These are phyloP conservation scores for Mormyrus lacerda DNA, from an alignment of 2,113 vertebrate genomes.

Conservation along the genomic window DNA sequence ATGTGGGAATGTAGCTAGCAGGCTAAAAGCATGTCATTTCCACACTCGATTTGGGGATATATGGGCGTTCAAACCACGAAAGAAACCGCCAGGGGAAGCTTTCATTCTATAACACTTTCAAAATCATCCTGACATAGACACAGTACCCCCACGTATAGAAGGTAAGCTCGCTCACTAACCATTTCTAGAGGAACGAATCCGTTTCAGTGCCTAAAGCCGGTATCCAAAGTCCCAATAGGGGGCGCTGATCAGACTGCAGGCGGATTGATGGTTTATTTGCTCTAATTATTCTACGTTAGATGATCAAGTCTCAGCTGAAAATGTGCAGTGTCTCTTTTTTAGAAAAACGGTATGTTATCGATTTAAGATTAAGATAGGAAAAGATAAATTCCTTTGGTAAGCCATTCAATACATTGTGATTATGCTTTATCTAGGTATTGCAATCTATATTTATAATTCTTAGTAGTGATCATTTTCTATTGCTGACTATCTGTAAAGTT, in stretches of 20 bases:
- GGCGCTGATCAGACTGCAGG: not conserved
- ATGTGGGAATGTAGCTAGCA: not conserved
- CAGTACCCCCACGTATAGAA: not conserved
- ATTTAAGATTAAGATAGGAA: not conserved
- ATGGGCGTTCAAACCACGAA: not conserved
- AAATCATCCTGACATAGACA: too few relatives aligned
- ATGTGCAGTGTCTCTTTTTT: not conserved
- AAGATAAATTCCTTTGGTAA: not conserved
- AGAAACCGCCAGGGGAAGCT: not conserved
- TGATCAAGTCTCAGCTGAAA: not conserved
- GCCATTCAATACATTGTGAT: not conserved
- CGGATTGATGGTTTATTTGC: not conserved
- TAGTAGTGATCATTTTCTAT: not conserved
- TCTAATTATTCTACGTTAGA: not conserved
- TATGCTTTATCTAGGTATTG: not conserved
- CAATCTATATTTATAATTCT: not conserved
- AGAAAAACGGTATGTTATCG: not conserved
- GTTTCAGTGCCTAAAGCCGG: not conserved
- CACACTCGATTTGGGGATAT: not conserved
- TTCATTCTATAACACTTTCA: not conserved
- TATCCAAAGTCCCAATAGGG: not conserved
- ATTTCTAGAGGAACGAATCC: not conserved
- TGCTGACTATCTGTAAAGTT: not conserved
- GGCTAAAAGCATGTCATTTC: not conserved
- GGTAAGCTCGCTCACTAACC: not conserved